Evolutionary conservation across 2,113 vertebrate genomes (phyloP).

Genomic region (Aythya baeri): DNA sequence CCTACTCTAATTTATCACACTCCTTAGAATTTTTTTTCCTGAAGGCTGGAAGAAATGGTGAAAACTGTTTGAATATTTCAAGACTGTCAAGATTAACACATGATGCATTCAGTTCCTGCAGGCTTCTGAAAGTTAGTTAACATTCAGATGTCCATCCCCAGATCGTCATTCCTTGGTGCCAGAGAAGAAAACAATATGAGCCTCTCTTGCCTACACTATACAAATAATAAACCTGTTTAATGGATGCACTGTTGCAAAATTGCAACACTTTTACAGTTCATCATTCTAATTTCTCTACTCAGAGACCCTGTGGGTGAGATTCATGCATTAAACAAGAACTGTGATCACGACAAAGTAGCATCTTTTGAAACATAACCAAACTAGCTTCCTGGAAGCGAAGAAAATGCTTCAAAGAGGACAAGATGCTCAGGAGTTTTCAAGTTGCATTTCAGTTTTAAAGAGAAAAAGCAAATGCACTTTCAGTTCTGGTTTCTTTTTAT

Average conservation of each 20-base stretch:
- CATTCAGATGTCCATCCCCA: neutral
- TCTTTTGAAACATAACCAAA: neutral
- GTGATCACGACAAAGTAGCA: neutral
- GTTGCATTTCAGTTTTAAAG: neutral
- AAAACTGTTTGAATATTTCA: neutral
- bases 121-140: neutral
- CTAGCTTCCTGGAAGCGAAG: neutral
- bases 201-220: neutral
- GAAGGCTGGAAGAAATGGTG: neutral
- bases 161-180: neutral
- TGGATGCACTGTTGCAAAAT: neutral
- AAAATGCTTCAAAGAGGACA: neutral
- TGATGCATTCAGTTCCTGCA: neutral
- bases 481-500: neutral
- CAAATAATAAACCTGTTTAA: neutral
- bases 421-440: neutral
- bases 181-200: neutral
- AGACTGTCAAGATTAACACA: neutral
- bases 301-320: neutral
- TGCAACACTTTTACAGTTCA: neutral
- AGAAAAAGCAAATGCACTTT: slow-evolving; percentile 8
- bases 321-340: neutral
- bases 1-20: neutral
- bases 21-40: neutral
- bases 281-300: neutral